Base-by-base conservation (phyloP, 2,888 invertebrate species). In the Apoda limacodes region DNA sequence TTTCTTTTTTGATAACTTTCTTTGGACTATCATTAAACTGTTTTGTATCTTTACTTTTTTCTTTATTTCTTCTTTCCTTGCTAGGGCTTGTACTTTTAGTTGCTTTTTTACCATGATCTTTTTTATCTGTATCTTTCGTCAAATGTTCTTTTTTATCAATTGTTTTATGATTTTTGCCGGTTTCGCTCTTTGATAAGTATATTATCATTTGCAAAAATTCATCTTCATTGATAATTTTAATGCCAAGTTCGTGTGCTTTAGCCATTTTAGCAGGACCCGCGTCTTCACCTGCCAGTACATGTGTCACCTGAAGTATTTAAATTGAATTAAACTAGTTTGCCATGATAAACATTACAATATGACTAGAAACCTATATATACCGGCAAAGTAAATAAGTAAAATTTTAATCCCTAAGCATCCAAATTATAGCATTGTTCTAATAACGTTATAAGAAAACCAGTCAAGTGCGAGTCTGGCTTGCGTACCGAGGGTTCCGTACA, bases 281-380 rank as follows among this genome's bases (percentile, higher is more conserved):
- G 29, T 95, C 92, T 28, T 93, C 89, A 0, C 97, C 97, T 2
- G 89, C 85, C 12, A 97, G 78, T 2, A 97, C 60, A 62, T 93
- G 95, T 46, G 87, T 87, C 5, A 92, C 84, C 82, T 82, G 30
- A n/a, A 43, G 43, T 24, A 23, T 12, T 6, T 7, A 28, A 28
- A 12, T 13, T 20, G 4, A 23, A 3, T 26, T 6, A 25, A 10
- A 7, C 12, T 12, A 32, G 4, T n/a, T n/a, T n/a, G n/a, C n/a
- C n/a, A n/a, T n/a, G n/a, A n/a, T n/a, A n/a, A n/a, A n/a, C n/a
- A n/a, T n/a, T n/a, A n/a, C n/a, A n/a, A n/a, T n/a, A n/a, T n/a
- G n/a, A n/a, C n/a, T n/a, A n/a, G n/a, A n/a, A n/a, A n/a, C n/a
- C n/a, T n/a, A n/a, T n/a, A n/a, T n/a, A n/a, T n/a, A n/a, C n/a